phyloP scores from a whole-genome alignment of 2,888 invertebrate species.

The Clusia tigrina region DNA sequence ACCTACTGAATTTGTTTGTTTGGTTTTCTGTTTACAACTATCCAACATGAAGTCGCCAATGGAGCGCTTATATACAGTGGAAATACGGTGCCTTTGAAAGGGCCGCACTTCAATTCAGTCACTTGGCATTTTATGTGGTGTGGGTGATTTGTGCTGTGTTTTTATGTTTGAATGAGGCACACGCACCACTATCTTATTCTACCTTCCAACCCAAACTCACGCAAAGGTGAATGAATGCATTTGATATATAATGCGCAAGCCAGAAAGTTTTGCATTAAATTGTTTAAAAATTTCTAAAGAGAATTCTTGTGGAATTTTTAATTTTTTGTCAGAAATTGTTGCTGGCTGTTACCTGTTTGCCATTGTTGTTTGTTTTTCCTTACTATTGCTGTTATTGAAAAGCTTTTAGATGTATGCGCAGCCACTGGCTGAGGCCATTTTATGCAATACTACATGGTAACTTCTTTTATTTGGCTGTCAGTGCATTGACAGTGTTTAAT shows the following conservation, averaged over 20 bases:
- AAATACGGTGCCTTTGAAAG: too few relatives aligned
- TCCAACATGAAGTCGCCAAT: too few relatives aligned
- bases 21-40: too few relatives aligned
- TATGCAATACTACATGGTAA: conserved; percentile 15
- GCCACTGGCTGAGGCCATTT: conserved; percentile 20
- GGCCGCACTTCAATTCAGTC: too few relatives aligned
- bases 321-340: conserved; percentile 21
- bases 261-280: conserved; percentile 52
- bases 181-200: background rate
- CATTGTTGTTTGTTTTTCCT: background rate
- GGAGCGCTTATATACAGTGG: too few relatives aligned
- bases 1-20: too few relatives aligned
- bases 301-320: conserved; percentile 27
- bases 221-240: conserved; percentile 16
- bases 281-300: conserved; percentile 33
- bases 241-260: conserved; percentile 54
- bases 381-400: background rate
- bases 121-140: too few relatives aligned
- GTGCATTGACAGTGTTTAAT: conserved; percentile 44
- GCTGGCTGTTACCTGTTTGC: background rate
- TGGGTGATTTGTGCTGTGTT: too few relatives aligned
- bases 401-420: too few relatives aligned
- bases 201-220: background rate
- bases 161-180: too few relatives aligned
- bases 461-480: conserved; percentile 31